A percentile compares a stretch with the other conserved stretches of the same genome.
Conservation (phyloP, 2,888 invertebrate genomes). For the Stratiomys singularior region DNA sequence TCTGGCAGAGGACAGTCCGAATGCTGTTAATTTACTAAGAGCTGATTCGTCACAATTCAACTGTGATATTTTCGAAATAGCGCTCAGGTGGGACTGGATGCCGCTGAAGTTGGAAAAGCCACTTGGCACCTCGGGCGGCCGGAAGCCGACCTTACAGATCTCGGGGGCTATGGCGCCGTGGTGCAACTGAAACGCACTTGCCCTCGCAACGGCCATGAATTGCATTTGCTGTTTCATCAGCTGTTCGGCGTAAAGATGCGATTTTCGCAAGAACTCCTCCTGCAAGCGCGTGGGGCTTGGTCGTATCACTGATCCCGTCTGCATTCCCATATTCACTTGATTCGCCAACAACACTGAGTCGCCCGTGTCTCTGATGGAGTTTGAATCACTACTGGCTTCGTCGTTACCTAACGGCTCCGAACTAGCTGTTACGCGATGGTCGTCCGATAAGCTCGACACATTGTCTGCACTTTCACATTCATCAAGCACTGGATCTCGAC, state of each 20-base stretch:
- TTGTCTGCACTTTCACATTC: slow-evolving; percentile 52
- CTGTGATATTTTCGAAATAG: slow-evolving; percentile 71
- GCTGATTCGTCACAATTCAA: slow-evolving; percentile 59
- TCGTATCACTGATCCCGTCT: slow-evolving; percentile 54
- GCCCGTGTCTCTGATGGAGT: slow-evolving; percentile 39
- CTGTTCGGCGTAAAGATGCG: slow-evolving; percentile 65
- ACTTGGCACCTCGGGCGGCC: slow-evolving; percentile 51
- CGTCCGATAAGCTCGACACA: slow-evolving; percentile 50
- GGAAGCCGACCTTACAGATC: slow-evolving; percentile 52
- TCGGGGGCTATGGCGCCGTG: slow-evolving; percentile 48
- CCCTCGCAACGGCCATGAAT: slow-evolving; percentile 64
- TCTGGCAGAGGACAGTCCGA: slow-evolving; percentile 56
- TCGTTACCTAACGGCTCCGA: slow-evolving; percentile 45
- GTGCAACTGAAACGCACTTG: slow-evolving; percentile 60
- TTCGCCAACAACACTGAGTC: slow-evolving; percentile 55
- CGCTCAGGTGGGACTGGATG: slow-evolving; percentile 75
- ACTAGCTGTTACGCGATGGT: slow-evolving; percentile 37
- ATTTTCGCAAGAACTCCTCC: slow-evolving; percentile 64
- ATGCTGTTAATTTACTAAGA: slow-evolving; percentile 61
- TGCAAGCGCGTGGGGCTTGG: slow-evolving; percentile 61
- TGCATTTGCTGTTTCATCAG: slow-evolving; percentile 66
- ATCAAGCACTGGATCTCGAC: slow-evolving; percentile 19
- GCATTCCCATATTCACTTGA: slow-evolving; percentile 54
- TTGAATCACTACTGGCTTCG: slow-evolving; percentile 51
- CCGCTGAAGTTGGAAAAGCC: slow-evolving; percentile 62